phyloP scores from a whole-genome alignment of 2,113 vertebrate species.

The Thomomys bottae region DNA sequence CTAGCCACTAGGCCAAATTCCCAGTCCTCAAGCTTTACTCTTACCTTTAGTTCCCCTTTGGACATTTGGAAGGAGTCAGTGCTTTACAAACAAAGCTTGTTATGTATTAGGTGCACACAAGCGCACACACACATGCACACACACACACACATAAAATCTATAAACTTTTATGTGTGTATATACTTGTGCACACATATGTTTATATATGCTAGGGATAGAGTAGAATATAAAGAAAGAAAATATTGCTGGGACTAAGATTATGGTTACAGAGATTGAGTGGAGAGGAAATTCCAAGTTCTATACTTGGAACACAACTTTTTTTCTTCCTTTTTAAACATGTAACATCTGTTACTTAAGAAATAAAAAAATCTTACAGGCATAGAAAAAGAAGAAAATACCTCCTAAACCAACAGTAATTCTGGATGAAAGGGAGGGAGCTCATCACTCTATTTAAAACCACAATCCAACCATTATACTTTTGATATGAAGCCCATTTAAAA shows the following conservation, averaged over 20 bases:
- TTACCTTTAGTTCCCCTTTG: too few relatives aligned
- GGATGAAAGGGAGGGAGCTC: background rate
- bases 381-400: conserved; percentile 49
- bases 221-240: background rate
- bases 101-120: background rate
- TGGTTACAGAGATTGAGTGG: background rate
- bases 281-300: conserved; percentile 19
- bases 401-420: background rate
- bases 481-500: background rate
- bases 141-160: background rate
- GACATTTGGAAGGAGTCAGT: too few relatives aligned
- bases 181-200: background rate
- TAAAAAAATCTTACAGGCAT: conserved; percentile 38
- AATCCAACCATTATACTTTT: background rate
- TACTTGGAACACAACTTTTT: background rate
- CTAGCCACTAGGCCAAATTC: too few relatives aligned
- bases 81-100: too few relatives aligned
- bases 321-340: background rate
- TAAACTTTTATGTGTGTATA: background rate
- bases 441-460: background rate
- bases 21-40: too few relatives aligned
- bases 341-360: conserved; percentile 40
- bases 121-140: too few relatives aligned
- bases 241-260: background rate
- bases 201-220: background rate